These are phyloP conservation scores for Cheilosia vernalis DNA, from an alignment of 2,888 invertebrate species.

Conservation along the genomic window DNA sequence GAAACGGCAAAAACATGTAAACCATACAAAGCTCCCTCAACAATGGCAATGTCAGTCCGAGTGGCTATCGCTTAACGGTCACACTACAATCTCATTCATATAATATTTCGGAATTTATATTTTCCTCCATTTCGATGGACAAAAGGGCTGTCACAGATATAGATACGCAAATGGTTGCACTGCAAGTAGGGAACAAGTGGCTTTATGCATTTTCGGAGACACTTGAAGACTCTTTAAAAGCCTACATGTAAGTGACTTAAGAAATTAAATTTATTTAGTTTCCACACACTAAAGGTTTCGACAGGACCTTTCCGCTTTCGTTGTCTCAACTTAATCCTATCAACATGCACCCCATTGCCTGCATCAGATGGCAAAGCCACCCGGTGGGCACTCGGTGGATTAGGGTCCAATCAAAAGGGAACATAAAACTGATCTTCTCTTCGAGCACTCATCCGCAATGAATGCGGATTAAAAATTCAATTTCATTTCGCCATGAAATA, in stretches of 20 bases:
- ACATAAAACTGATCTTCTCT: constrained; percentile 30
- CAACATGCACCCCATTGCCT: not conserved
- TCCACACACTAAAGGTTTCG: too few species aligned
- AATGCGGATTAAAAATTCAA: constrained; percentile 67
- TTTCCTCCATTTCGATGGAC: not conserved
- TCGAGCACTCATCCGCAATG: not conserved
- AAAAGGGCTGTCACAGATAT: not conserved
- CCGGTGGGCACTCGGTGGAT: not conserved
- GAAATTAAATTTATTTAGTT: not conserved
- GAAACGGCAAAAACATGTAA: constrained; percentile 48
- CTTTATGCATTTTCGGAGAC: not conserved
- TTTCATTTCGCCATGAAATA: constrained; percentile 44
- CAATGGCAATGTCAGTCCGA: constrained; percentile 24
- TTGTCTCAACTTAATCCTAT: not conserved
- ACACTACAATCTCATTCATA: not conserved
- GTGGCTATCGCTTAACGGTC: constrained; percentile 17
- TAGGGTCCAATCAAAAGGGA: constrained; percentile 20
- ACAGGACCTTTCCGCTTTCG: not conserved
- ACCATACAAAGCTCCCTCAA: constrained; percentile 31
- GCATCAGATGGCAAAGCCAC: not conserved
- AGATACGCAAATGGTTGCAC: too few species aligned
- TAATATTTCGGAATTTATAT: not conserved
- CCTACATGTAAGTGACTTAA: not conserved
- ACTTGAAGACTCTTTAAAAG: too few species aligned
- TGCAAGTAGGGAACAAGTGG: not conserved